These are phyloP conservation scores for Limnodromus scolopaceus DNA, from an alignment of 2,797 vertebrate species.

Conservation along the genomic window DNA sequence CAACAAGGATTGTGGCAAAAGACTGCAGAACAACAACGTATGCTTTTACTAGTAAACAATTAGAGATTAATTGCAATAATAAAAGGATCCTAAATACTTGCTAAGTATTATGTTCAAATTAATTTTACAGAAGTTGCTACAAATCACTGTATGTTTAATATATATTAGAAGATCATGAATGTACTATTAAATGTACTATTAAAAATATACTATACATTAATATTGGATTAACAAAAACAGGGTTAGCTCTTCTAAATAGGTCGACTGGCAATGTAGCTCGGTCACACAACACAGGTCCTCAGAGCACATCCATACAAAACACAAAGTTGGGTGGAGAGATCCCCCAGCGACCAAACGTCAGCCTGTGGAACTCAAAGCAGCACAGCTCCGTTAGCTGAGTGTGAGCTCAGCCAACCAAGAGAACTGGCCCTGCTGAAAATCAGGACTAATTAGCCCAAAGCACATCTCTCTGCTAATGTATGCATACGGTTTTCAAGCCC, in stretches of 20 bases:
- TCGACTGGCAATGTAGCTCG: neutral
- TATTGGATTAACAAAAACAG: neutral
- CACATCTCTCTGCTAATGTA: neutral
- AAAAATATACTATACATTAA: neutral
- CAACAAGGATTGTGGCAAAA: neutral
- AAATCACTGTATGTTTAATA: neutral
- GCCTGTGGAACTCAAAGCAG: neutral
- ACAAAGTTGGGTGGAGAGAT: neutral
- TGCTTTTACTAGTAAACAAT: neutral
- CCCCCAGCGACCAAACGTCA: neutral
- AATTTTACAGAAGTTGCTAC: neutral
- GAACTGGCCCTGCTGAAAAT: neutral
- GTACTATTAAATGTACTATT: neutral
- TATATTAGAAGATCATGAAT: neutral
- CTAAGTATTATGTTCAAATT: neutral
- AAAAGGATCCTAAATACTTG: neutral
- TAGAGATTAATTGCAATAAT: neutral
- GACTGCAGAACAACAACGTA: neutral
- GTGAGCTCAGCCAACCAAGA: neutral
- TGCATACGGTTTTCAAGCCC: neutral
- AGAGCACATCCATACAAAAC: neutral
- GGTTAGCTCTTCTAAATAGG: neutral
- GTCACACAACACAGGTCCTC: neutral
- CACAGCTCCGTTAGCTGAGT: neutral
- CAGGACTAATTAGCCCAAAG: neutral